Base-by-base conservation (phyloP, 2,888 invertebrate species). In the Lycaena phlaeas region DNA sequence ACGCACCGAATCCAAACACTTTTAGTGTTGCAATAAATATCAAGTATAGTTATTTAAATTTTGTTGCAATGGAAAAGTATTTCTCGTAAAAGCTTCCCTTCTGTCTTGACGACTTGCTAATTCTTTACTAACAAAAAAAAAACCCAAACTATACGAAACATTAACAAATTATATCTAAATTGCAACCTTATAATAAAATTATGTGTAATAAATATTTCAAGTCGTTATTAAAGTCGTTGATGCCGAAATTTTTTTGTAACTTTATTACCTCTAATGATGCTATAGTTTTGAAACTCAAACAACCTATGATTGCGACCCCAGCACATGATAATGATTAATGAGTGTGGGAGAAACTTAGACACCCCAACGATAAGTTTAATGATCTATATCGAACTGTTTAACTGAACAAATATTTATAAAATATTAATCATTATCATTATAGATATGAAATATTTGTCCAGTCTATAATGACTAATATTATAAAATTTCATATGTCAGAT, bases 381-480 rank as follows among this genome's bases (percentile, higher is more conserved):
- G 65, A 61, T 59, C 64, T 56, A 75, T 68, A 61, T 68, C 70
- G 72, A 75, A 75, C 71, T 77, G 73, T 79, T 69, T 70, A 34
- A 65, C 68, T 66, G 68, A 69, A 71, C 68, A 74, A 79, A 81
- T 72, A 76, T 70, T 69, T 66, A 68, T 74, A 75, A 70, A 68
- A n/a, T n/a, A n/a, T n/a, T n/a, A n/a, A n/a, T n/a, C n/a, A n/a
- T n/a, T n/a, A n/a, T n/a, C n/a, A n/a, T n/a, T n/a, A n/a, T n/a
- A n/a, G n/a, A n/a, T n/a, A n/a, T n/a, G n/a, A n/a, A n/a, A n/a
- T n/a, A n/a, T n/a, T n/a, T n/a, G n/a, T n/a, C n/a, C n/a, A n/a
- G n/a, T n/a, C n/a, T n/a, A n/a, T n/a, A n/a, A n/a, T n/a, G n/a
- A n/a, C n/a, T n/a, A n/a, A n/a, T n/a, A n/a, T n/a, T n/a, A n/a